Base-by-base conservation (phyloP, 23 tunicate genomes). In the Trididemnum miniatum region DNA sequence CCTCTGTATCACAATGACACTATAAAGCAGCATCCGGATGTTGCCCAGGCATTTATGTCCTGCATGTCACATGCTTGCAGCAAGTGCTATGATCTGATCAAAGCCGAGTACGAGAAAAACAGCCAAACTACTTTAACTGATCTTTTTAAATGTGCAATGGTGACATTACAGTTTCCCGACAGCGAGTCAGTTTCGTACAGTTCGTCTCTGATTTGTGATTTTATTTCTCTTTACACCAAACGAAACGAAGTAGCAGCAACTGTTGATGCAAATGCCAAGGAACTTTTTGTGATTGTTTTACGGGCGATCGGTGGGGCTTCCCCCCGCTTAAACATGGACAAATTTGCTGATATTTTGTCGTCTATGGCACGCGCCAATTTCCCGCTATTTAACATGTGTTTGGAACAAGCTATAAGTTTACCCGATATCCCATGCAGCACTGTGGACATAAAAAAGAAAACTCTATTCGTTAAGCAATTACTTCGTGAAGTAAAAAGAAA, bases 271-370 rank as follows among this genome's bases (percentile, higher is more conserved):
- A 39, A 33, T 0, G 83, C 85, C 9, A 83, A 83, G 12, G 84
- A 88, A 20, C 86, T 92, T 18, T 37, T 78, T 25, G 39, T 37
- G 32, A 59, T 86, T 4, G 67, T 65, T 27, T 36, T 92, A 52
- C 63, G 65, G 38, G 93, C 86, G 1, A 91, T 96, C 22, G 96
- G 92, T 29, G 97, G 97, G 4, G 67, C 38, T 29, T 87, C 97
- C 1, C 89, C 97, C 2, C 80, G 99, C 15, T 65, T 87, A 23
- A 35, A 36, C 28, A 86, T 91, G 86, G 95, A 96, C 67, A 37
- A 87, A 59, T 71, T 90, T 28, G 93, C 97, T 3, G 99, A 96
- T 73, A 82, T 92, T 32, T 32, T 96, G 32, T 87, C 77, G 35
- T 80, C 72, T 20, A 34, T 96, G n/a, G 75, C 86, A 26, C 65